These are phyloP conservation scores for Istiophorus platypterus DNA, from an alignment of 2,113 vertebrate species.

Conservation along the genomic window DNA sequence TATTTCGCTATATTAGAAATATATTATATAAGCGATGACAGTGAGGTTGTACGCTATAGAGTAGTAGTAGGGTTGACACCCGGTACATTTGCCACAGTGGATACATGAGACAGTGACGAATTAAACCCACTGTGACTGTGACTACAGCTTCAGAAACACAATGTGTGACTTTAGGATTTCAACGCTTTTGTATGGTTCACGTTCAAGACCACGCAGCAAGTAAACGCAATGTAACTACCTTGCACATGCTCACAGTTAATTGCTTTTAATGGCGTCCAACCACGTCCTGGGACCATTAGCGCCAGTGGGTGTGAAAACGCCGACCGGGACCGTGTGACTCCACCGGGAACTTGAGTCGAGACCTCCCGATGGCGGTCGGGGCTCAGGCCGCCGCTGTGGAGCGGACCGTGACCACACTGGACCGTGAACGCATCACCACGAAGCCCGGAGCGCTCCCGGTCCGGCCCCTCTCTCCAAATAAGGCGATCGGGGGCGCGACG, in stretches of 20 bases:
- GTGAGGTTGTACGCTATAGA: not conserved
- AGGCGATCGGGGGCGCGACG: slow-evolving; percentile 48
- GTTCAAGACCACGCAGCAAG: not conserved
- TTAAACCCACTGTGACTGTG: not conserved
- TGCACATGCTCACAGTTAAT: slow-evolving; percentile 24
- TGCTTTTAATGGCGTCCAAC: slow-evolving; percentile 25
- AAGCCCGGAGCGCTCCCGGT: slow-evolving; percentile 3
- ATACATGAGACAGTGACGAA: not conserved
- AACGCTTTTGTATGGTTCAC: not conserved
- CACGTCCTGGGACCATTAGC: slow-evolving; percentile 32
- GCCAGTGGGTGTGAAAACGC: slow-evolving; percentile 23
- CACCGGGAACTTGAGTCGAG: slow-evolving; percentile 35
- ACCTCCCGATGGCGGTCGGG: slow-evolving; percentile 1
- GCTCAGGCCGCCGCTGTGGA: slow-evolving; percentile 23
- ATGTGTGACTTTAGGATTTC: not conserved
- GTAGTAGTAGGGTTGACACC: not conserved
- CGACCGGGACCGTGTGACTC: slow-evolving; percentile 28
- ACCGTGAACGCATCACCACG: too few species aligned
- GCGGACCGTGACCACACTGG: too few species aligned
- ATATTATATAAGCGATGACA: too few species aligned
- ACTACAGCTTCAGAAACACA: not conserved
- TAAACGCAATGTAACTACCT: slow-evolving; percentile 33
- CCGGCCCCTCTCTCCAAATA: slow-evolving; percentile 50
- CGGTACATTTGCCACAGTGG: not conserved
- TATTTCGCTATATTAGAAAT: not conserved